phyloP scores from a whole-genome alignment of 2,113 vertebrate species.

The Mustelus asterias region DNA sequence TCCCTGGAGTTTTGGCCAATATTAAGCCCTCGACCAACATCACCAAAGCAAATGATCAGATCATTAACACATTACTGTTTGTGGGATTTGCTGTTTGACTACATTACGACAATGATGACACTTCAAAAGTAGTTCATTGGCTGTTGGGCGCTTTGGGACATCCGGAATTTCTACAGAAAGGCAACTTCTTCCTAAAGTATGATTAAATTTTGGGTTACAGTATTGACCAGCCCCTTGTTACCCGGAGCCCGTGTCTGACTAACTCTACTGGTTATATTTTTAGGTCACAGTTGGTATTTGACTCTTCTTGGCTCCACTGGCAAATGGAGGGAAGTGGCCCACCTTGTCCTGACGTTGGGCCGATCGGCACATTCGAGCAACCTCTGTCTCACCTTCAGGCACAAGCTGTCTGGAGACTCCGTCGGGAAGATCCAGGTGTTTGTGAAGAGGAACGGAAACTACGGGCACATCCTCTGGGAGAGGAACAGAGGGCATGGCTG shows the following conservation, averaged over 20 bases:
- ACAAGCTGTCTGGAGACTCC: constrained; percentile 75
- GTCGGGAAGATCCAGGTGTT: constrained; percentile 82
- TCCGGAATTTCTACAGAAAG: too few relatives aligned
- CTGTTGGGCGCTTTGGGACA: not conserved
- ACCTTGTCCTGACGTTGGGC: constrained; percentile 70
- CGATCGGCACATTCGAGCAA: constrained; percentile 59
- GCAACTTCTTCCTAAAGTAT: not conserved
- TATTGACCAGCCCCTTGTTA: not conserved
- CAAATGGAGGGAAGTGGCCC: constrained; percentile 65
- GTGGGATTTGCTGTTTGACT: not conserved
- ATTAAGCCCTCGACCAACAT: not conserved
- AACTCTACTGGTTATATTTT: not conserved
- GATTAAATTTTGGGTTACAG: not conserved
- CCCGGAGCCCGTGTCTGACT: too few relatives aligned
- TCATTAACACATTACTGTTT: not conserved
- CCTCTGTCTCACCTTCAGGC: constrained; percentile 83
- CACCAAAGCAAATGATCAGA: not conserved
- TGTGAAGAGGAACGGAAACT: constrained; percentile 66
- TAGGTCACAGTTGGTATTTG: constrained; percentile 65
- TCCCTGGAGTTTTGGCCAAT: not conserved
- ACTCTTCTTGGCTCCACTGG: constrained; percentile 67
- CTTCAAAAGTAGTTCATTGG: not conserved
- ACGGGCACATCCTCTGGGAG: constrained; percentile 79
- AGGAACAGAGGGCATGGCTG: constrained; percentile 78
- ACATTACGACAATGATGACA: not conserved